Conservation (phyloP, 2,888 invertebrate genomes). For the Cryptus armator region DNA sequence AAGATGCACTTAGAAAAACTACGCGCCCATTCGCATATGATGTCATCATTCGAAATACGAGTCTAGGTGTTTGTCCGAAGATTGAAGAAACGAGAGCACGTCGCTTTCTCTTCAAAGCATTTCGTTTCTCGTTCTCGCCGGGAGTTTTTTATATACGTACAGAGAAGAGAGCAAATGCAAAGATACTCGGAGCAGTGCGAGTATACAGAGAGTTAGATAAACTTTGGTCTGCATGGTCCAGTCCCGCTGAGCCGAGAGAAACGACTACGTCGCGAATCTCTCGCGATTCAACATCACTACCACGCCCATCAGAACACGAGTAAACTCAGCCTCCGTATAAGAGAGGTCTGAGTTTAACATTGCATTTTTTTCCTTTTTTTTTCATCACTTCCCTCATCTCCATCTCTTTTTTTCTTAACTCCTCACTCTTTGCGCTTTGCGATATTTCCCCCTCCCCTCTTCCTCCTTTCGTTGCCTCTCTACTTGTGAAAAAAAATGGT, state of each 20-base stretch:
- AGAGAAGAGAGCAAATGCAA: conserved; percentile 3
- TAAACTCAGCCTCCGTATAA: conserved; percentile 23
- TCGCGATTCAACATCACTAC: conserved; percentile 56
- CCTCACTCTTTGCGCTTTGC: conserved; percentile 22
- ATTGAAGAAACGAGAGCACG: background rate
- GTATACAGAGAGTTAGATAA: conserved; percentile 10
- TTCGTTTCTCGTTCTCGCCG: background rate
- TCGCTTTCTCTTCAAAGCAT: conserved; percentile 2
- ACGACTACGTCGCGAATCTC: conserved; percentile 43
- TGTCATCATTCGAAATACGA: background rate
- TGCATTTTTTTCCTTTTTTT: conserved; percentile 35
- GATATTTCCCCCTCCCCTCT: background rate
- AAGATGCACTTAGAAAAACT: background rate
- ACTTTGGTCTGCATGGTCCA: conserved; percentile 18
- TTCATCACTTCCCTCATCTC: conserved; percentile 31
- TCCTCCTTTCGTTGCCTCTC: conserved; percentile 15
- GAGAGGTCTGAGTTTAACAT: conserved; percentile 53
- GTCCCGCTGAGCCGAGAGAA: conserved; percentile 32
- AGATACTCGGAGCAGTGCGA: background rate
- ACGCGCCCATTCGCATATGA: background rate
- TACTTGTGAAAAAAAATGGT: conserved; percentile 10
- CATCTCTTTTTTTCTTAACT: conserved; percentile 39
- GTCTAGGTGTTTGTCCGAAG: background rate
- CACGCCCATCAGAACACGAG: conserved; percentile 43
- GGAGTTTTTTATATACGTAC: background rate